phyloP scores from a whole-genome alignment of 2,113 vertebrate species.

The Polypterus senegalus region DNA sequence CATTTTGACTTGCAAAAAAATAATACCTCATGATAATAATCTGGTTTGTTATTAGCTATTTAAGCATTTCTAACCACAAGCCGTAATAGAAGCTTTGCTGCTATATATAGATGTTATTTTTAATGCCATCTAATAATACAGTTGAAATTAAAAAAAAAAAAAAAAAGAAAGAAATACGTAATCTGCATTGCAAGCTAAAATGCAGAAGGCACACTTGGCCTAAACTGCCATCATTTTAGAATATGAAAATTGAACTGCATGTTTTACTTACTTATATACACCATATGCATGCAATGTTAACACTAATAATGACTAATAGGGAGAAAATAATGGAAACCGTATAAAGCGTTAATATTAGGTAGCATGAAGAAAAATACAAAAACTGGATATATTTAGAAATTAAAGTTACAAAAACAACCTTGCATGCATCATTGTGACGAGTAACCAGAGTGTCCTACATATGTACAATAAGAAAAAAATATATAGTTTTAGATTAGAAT shows the following conservation, averaged over 20 bases:
- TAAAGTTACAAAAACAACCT: slow-evolving; percentile 56
- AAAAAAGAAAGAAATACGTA: slow-evolving; percentile 17
- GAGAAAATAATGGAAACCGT: slow-evolving; percentile 25
- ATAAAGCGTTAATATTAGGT: slow-evolving; percentile 50
- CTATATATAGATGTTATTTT: slow-evolving; percentile 94
- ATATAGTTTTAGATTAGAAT: slow-evolving; percentile 80
- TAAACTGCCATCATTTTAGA: slow-evolving; percentile 68
- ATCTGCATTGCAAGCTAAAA: slow-evolving; percentile 66
- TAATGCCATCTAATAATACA: slow-evolving; percentile 84
- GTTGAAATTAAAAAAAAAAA: slow-evolving; percentile 44
- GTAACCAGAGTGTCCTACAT: slow-evolving; percentile 75
- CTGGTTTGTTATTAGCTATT: slow-evolving; percentile 84
- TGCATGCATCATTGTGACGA: slow-evolving; percentile 92
- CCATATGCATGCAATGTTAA: slow-evolving; percentile 82
- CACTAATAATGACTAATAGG: slow-evolving; percentile 41
- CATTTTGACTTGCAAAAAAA: slow-evolving; percentile 84
- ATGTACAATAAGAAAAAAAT: slow-evolving; percentile 68
- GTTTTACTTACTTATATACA: slow-evolving; percentile 73
- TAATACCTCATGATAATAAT: slow-evolving; percentile 90
- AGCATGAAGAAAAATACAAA: slow-evolving; percentile 76
- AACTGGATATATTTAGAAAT: slow-evolving; percentile 39
- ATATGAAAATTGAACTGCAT: slow-evolving; percentile 77
- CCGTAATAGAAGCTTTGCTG: slow-evolving; percentile 95
- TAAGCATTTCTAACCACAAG: slow-evolving; percentile 88
- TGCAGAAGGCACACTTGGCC: slow-evolving; percentile 75